Percentiles rank a stretch among this genome's conserved stretches.
These are phyloP conservation scores for Amblyopsis rosae DNA, from an alignment of 2,113 vertebrate species.

Conservation along the genomic window DNA sequence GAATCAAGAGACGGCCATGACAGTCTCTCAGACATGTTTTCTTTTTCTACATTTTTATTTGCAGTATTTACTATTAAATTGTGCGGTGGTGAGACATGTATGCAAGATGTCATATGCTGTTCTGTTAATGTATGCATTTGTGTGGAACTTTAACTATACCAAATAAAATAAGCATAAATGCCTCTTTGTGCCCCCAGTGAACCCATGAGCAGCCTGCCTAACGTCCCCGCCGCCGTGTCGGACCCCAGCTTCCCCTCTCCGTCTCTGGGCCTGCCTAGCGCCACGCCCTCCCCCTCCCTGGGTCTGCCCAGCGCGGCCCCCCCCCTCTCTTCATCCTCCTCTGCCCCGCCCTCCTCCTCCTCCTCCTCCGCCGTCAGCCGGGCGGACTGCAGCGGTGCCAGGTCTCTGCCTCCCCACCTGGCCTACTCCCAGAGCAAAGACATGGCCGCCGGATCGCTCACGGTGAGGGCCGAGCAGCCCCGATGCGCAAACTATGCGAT, in stretches of 20 bases:
- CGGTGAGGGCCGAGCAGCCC: constrained; percentile 35
- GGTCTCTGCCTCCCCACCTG: constrained; percentile 65
- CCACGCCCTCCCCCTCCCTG: constrained; percentile 61
- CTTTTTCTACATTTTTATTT: too few species aligned
- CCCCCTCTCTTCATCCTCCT: constrained; percentile 28
- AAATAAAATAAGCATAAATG: not conserved
- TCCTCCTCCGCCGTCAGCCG: constrained; percentile 44
- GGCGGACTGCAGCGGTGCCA: constrained; percentile 52
- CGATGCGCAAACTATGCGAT: not conserved
- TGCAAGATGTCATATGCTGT: not conserved
- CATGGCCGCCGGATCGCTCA: constrained; percentile 52
- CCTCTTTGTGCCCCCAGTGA: constrained; percentile 59
- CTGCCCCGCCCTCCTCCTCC: constrained; percentile 50
- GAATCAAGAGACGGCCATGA: too few species aligned
- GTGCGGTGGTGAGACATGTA: too few species aligned
- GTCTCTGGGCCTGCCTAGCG: constrained; percentile 70
- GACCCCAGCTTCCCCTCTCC: constrained; percentile 73
- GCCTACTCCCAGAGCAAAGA: constrained; percentile 70
- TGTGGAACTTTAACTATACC: not conserved
- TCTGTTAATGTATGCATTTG: not conserved
- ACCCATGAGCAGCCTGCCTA: constrained; percentile 63
- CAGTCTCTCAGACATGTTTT: too few species aligned
- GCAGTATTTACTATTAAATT: too few species aligned
- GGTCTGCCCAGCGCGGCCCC: constrained; percentile 62
- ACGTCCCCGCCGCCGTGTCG: constrained; percentile 54